phyloP scores from a whole-genome alignment of 1,140 invertebrate genomes.

The Saccostrea cuccullata region DNA sequence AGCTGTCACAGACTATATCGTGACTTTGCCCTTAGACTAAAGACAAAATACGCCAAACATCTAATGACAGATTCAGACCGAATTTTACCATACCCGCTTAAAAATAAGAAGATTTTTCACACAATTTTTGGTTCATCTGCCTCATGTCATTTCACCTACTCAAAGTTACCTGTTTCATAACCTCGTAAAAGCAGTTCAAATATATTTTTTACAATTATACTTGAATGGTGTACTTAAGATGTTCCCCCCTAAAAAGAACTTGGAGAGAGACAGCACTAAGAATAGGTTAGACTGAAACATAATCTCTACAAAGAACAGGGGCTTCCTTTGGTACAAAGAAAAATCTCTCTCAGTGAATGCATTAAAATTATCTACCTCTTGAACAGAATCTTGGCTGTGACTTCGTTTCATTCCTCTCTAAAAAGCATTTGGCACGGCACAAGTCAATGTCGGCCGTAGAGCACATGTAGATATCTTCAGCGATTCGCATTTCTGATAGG shows the following conservation, averaged over 20 bases:
- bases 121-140: too few species aligned
- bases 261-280: background rate
- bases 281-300: conserved; percentile 1
- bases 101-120: too few species aligned
- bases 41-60: too few species aligned
- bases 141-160: too few species aligned
- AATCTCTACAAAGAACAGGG: background rate
- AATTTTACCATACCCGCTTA: too few species aligned
- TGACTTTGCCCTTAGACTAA: too few species aligned
- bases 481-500: background rate
- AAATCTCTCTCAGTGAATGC: conserved; percentile 2
- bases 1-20: too few species aligned
- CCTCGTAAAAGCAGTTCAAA: conserved; percentile 7
- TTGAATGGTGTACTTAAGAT: background rate
- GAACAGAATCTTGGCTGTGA: conserved; percentile 15
- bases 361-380: conserved; percentile 31
- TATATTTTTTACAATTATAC: background rate
- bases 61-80: too few species aligned
- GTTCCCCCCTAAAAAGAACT: background rate
- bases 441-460: background rate
- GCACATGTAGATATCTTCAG: conserved; percentile 1
- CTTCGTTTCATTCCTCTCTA: conserved; percentile 21
- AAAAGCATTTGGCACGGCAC: conserved; percentile 8
- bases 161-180: background rate
- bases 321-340: background rate